Base-by-base conservation (phyloP, 2,797 vertebrate genomes). In the Etheostoma nigrum region DNA sequence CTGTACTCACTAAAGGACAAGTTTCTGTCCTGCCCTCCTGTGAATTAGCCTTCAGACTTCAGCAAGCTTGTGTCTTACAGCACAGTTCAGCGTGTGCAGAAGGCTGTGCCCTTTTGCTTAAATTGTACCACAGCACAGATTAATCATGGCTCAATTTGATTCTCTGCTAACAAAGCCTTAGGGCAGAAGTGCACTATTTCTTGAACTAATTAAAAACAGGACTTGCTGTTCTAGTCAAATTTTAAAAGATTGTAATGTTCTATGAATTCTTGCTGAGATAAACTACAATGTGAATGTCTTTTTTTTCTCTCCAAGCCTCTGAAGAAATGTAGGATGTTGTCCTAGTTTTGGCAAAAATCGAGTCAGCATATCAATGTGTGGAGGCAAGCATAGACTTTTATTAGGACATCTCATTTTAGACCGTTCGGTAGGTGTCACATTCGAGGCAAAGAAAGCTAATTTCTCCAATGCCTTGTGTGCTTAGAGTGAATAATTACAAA, bases 121-220 rank as follows among this genome's bases (percentile, higher is more conserved):
- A 60, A 16, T 84, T 88, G 79, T 15, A 83, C 66, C 83, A 78
- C 54, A 21, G 67, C 57, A 27, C 73, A 79, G 86, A 89, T 87
- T 88, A 88, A 90, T 88, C 84, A 83, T 64, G 40, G 83, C 85
- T 84, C 84, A 83, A 76, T 89, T 78, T 80, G 72, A 90, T 88
- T 77, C 77, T 72, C 75, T 42, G 74, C 60, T 88, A 89, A 90
- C 90, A 84, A 91, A 89, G 85, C 91, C 91, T 89, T 3, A 21
- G 74, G 88, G 82, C 36, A 18, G 72, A 88, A 69, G 70, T 61
- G 81, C 80, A 73, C 79, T 80, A 62, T 87, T 86, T 91, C 78
- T 81, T 77, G 54, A 89, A 85, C 87, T 91, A 89, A 93, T 92
- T 90, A 91, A 86, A 72, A 82, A 69, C 44, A 73, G 76, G 81